Evolutionary conservation across 1,140 invertebrate genomes (phyloP).

Genomic region (Mactra quadrangularis): DNA sequence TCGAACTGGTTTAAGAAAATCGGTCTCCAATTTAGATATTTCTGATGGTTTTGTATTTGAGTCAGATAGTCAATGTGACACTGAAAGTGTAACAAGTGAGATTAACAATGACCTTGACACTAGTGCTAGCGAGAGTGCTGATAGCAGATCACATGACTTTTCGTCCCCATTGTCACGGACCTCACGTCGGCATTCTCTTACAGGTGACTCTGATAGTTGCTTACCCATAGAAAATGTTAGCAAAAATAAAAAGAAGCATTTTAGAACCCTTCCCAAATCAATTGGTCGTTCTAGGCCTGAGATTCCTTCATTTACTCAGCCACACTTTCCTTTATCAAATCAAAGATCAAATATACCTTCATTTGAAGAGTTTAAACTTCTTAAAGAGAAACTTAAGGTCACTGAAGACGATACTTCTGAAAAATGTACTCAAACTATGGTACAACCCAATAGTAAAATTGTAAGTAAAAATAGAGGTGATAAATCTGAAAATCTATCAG

Average conservation of each 20-base stretch:
- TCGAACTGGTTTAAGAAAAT: constrained; percentile 40
- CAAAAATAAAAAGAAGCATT: constrained; percentile 38
- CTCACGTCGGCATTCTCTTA: constrained; percentile 23
- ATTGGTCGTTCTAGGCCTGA: constrained; percentile 15
- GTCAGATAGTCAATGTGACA: constrained; percentile 39
- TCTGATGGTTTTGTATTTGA: constrained; percentile 31
- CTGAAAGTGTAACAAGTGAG: constrained; percentile 34
- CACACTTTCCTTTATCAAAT: neutral
- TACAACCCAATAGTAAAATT: neutral
- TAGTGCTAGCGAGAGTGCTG: neutral
- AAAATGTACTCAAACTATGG: neutral
- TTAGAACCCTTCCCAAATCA: constrained; percentile 43
- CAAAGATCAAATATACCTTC: constrained; percentile 32
- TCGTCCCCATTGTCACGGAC: no score
- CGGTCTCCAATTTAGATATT: constrained; percentile 48
- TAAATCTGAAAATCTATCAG: neutral
- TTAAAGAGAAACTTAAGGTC: constrained; percentile 29
- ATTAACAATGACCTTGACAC: neutral
- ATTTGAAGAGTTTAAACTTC: constrained; percentile 44
- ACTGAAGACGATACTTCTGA: neutral
- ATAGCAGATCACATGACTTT: constrained; percentile 16
- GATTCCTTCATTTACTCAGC: constrained; percentile 36
- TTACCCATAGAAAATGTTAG: neutral
- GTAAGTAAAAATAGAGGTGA: neutral
- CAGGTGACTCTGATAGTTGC: constrained; percentile 17